Conservation (phyloP, 2,888 invertebrate genomes). For the Trissonchulus latispiculum region DNA sequence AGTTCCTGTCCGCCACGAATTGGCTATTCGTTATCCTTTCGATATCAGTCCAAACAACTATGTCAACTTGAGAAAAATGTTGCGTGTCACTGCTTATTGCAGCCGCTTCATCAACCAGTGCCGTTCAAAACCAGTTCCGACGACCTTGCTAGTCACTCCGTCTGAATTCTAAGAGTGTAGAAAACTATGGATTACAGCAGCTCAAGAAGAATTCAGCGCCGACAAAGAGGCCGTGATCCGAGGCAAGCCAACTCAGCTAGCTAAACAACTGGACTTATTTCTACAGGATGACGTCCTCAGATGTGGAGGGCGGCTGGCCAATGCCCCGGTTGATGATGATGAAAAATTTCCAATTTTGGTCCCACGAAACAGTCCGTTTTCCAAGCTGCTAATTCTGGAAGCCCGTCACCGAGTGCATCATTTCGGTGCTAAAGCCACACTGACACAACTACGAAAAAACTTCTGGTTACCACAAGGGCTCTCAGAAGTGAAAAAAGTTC, state of each 20-base stretch:
- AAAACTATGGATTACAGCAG: too few relatives aligned
- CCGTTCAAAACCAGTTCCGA: not conserved
- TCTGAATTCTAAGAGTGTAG: too few relatives aligned
- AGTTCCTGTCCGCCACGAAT: not conserved
- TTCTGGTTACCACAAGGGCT: conserved; percentile 21
- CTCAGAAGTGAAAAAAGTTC: not conserved
- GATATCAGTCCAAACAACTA: not conserved
- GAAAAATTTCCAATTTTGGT: conserved; percentile 20
- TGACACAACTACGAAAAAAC: conserved; percentile 12
- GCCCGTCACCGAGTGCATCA: not conserved
- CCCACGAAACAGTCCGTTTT: not conserved
- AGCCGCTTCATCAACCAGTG: not conserved
- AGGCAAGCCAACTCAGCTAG: not conserved
- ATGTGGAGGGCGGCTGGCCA: conserved; percentile 18
- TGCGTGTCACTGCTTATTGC: not conserved
- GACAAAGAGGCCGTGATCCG: not conserved
- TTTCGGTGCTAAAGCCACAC: conserved; percentile 20
- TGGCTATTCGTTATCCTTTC: not conserved
- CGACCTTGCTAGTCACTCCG: too few relatives aligned
- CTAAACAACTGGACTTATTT: conserved; percentile 9
- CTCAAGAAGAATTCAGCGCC: too few relatives aligned
- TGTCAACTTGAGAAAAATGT: not conserved
- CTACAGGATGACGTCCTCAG: conserved; percentile 21
- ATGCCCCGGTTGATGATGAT: conserved; percentile 3
- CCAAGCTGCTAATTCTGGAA: conserved; percentile 2